Conservation (phyloP, 2,113 vertebrate genomes). For the Phasianus colchicus region DNA sequence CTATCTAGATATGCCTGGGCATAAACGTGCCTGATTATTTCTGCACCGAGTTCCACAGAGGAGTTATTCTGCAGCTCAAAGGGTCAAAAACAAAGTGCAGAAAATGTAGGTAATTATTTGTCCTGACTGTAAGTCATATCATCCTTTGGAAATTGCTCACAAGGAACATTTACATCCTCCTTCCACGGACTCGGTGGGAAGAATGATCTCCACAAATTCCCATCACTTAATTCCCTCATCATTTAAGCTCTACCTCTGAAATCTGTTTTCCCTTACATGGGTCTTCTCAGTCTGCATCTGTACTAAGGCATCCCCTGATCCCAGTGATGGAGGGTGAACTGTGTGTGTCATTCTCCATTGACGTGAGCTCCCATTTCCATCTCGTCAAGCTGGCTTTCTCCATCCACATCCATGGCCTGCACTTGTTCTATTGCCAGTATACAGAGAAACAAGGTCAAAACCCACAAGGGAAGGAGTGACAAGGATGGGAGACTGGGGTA, state of each 20-base stretch:
- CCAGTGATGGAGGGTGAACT: background rate
- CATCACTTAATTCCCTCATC: background rate
- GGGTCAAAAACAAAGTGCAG: background rate
- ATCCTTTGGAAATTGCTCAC: background rate
- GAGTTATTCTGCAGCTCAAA: background rate
- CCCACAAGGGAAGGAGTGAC: background rate
- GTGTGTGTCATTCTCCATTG: slow-evolving; percentile 12
- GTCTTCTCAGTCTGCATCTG: background rate
- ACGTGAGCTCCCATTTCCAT: slow-evolving; percentile 73
- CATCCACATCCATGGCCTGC: background rate
- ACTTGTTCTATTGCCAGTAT: background rate
- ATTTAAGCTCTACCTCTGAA: background rate
- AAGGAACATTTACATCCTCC: slow-evolving; percentile 9
- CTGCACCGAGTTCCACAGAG: background rate
- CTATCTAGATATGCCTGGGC: background rate
- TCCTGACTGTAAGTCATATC: background rate
- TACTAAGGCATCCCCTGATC: background rate
- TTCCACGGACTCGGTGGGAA: background rate
- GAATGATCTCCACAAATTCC: slow-evolving; percentile 24
- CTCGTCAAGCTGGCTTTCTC: background rate
- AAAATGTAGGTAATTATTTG: background rate
- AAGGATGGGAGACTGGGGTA: background rate
- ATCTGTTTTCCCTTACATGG: background rate
- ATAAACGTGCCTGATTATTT: background rate
- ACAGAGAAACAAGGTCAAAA: slow-evolving; percentile 13